These are phyloP conservation scores for Zosterops japonicus DNA, from an alignment of 2,113 vertebrate genomes.

Conservation along the genomic window DNA sequence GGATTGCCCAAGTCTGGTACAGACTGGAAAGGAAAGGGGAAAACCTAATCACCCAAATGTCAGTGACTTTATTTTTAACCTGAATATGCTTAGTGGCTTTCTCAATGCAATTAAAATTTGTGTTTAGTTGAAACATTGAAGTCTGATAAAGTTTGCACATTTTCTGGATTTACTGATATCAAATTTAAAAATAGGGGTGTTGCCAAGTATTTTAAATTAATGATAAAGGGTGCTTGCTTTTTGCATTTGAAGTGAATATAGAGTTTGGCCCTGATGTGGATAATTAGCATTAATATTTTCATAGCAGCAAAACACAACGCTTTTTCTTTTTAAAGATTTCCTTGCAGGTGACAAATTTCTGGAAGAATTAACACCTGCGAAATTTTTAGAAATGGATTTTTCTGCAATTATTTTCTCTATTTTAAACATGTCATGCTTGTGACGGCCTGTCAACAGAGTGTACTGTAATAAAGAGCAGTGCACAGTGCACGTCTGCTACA, in stretches of 20 bases:
- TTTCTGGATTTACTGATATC: background rate
- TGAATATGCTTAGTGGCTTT: background rate
- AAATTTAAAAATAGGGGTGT: background rate
- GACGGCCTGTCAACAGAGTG: background rate
- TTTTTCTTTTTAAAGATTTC: background rate
- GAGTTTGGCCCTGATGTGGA: background rate
- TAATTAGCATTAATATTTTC: slow-evolving; percentile 50
- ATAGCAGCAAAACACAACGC: background rate
- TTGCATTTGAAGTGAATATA: background rate
- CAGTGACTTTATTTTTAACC: background rate
- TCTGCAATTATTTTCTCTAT: background rate
- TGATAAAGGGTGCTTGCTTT: background rate
- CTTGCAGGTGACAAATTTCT: background rate
- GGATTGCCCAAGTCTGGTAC: background rate
- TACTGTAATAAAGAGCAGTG: slow-evolving; percentile 7
- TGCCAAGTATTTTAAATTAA: background rate
- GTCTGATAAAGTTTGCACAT: background rate
- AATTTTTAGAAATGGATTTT: slow-evolving; percentile 13
- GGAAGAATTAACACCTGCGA: background rate
- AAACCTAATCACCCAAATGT: background rate
- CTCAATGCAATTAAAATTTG: background rate
- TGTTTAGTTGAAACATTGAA: background rate
- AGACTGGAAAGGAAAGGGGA: background rate
- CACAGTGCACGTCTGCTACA: background rate
- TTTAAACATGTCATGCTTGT: background rate